Evolutionary conservation across 2,888 invertebrate species (phyloP).

Genomic region (Erebia epiphron): DNA sequence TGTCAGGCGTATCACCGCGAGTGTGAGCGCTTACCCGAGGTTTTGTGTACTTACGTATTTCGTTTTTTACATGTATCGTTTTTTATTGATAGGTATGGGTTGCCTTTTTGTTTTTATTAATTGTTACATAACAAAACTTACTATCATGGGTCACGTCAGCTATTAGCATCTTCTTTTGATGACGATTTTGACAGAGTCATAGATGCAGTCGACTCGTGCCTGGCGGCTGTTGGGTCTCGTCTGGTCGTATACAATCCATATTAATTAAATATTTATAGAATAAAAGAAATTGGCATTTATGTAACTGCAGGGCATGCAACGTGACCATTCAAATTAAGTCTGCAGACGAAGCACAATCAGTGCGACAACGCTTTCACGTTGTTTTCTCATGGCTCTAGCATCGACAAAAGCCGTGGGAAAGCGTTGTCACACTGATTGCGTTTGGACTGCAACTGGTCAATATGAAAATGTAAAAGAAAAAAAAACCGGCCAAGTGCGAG

Average conservation of each 20-base stretch:
- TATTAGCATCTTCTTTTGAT: too few relatives aligned
- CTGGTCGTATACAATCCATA: neutral
- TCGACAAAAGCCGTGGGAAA: too few relatives aligned
- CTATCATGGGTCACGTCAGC: too few relatives aligned
- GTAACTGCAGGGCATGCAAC: neutral
- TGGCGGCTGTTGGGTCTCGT: too few relatives aligned
- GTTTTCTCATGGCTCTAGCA: too few relatives aligned
- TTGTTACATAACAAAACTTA: neutral
- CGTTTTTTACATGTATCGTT: constrained; percentile 56
- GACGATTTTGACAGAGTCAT: too few relatives aligned
- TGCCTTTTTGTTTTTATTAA: neutral
- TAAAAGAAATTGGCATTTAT: neutral
- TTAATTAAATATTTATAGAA: neutral
- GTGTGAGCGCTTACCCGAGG: constrained; percentile 77
- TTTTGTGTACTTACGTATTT: constrained; percentile 81
- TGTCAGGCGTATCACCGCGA: constrained; percentile 82
- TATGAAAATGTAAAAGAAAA: constrained; percentile 69
- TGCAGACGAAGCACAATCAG: too few relatives aligned
- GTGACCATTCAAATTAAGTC: constrained; percentile 51
- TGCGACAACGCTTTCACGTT: too few relatives aligned
- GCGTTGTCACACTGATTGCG: too few relatives aligned
- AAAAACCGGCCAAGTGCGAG: too few relatives aligned
- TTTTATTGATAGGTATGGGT: constrained; percentile 17
- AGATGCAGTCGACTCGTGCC: too few relatives aligned
- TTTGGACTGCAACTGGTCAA: constrained; percentile 53